Percentiles rank a stretch among this genome's conserved stretches.
These are phyloP conservation scores for Rhagonycha fulva DNA, from an alignment of 2,888 invertebrate species.

Conservation along the genomic window DNA sequence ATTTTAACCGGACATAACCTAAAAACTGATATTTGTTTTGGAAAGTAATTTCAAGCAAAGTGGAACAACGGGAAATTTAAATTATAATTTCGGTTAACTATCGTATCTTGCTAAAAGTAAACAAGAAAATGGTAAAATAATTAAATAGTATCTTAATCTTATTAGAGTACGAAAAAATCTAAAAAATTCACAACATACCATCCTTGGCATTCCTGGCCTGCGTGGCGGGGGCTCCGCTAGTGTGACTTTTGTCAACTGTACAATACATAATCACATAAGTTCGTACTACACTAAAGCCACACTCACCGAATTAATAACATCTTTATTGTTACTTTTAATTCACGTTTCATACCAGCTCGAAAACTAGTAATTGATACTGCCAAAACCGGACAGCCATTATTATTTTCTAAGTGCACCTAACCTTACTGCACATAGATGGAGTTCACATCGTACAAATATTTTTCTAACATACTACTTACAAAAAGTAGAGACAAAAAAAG, in stretches of 20 bases:
- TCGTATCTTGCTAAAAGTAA: not conserved
- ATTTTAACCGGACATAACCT: constrained; percentile 2
- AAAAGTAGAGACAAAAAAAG: not conserved
- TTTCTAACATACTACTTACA: not conserved
- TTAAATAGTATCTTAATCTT: not conserved
- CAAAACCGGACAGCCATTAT: constrained; percentile 54
- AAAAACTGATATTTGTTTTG: constrained; percentile 1
- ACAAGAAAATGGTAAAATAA: not conserved
- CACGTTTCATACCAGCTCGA: constrained; percentile 44
- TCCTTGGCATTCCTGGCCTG: constrained; percentile 74
- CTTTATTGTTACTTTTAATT: constrained; percentile 51
- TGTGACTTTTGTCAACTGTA: constrained; percentile 75
- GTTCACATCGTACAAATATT: constrained; percentile 24
- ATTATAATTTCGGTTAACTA: not conserved
- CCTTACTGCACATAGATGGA: constrained; percentile 47
- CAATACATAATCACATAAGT: constrained; percentile 67
- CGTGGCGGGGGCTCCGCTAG: constrained; percentile 74
- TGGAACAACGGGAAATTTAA: not conserved
- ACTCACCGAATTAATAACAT: constrained; percentile 65
- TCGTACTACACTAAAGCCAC: constrained; percentile 53
- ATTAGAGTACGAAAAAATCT: not conserved
- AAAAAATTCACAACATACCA: constrained; percentile 58
- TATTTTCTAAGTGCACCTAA: constrained; percentile 46
- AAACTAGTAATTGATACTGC: constrained; percentile 48
- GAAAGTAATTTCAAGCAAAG: not conserved